Evolutionary conservation across 2,888 invertebrate genomes (phyloP), one percentile per base, ranked within the genome.

Genomic region (Yponomeuta plumbellus): DNA sequence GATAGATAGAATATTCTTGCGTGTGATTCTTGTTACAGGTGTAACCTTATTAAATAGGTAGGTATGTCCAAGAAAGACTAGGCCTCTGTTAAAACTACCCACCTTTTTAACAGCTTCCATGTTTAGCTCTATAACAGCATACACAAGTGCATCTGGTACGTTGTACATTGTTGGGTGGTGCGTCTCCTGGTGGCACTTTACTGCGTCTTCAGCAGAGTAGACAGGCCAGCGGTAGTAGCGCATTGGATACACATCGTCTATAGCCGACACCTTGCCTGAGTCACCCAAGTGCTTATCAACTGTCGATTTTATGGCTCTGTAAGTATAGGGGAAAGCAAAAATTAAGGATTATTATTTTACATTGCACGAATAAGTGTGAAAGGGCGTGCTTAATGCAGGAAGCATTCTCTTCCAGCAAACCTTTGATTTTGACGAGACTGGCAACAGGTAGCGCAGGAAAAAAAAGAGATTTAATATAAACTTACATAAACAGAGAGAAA

Each of bases 101-200:
- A 94, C 94, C 89, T 94, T 93, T 79, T 94, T 95, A 69, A 92
- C 93, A 66, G 94, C 94, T 71, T 92, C 92, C 95, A 98, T 95
- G 79, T 98, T 95, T 4, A 98, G 81, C 80, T 98, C 97, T 67
- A 98, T 89, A 56, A 92, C 85, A 3, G 95, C 93, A 71, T 92
- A 92, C 0, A 98, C 81, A 17, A 93, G 85, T 0, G 96, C 94
- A 80, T 95, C 92, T 0, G 96, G 96, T 56, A 92, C 85, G 83
- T 98, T 96, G 75, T 94, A 95, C 88, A 97, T 95, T 0, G 95
- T 93, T 0, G 97, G 96, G 80, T 97, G 95, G 80, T 97, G 96
- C 0, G 94, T 94, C 83, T 98, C 96, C 64, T 95, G 92, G 75
- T 97, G 96, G 68, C 94, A 94, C 69, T 93, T 86, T 17, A 98